phyloP scores from a whole-genome alignment of 2,113 vertebrate genomes.

The human region DNA sequence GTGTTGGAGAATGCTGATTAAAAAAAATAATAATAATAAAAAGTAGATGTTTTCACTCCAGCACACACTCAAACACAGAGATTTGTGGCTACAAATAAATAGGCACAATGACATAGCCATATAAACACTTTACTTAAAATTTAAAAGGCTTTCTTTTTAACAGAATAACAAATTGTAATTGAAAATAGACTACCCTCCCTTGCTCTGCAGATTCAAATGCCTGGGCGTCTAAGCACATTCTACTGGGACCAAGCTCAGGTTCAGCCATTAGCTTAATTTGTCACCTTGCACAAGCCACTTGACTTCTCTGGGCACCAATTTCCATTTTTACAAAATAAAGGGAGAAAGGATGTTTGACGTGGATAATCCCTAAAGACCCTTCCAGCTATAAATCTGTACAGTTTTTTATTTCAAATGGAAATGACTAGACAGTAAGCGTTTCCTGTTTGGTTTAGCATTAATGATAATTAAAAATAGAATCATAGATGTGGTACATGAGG shows the following conservation, averaged over 20 bases:
- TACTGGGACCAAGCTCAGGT: neutral
- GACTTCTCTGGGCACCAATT: conserved; percentile 29
- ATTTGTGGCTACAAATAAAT: neutral
- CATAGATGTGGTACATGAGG: neutral
- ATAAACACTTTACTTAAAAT: neutral
- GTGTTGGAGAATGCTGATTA: neutral
- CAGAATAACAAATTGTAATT: neutral
- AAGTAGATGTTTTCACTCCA: neutral
- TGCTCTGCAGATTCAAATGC: neutral
- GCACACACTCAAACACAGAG: neutral
- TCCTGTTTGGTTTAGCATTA: neutral
- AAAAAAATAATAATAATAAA: neutral
- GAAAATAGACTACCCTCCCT: neutral
- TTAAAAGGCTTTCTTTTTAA: neutral
- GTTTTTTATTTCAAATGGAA: conserved; percentile 41
- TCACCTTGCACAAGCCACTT: conserved; percentile 48
- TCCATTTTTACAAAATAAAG: conserved; percentile 62
- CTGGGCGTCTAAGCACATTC: neutral
- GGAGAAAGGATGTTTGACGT: neutral
- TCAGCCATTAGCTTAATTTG: conserved; percentile 47
- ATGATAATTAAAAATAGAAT: conserved; percentile 47
- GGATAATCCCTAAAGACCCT: conserved; percentile 2
- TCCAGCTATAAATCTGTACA: neutral
- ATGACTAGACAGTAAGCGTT: neutral
- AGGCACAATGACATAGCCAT: neutral